Base-by-base conservation (phyloP, 2,113 vertebrate species). In the Oceanodroma tethys region DNA sequence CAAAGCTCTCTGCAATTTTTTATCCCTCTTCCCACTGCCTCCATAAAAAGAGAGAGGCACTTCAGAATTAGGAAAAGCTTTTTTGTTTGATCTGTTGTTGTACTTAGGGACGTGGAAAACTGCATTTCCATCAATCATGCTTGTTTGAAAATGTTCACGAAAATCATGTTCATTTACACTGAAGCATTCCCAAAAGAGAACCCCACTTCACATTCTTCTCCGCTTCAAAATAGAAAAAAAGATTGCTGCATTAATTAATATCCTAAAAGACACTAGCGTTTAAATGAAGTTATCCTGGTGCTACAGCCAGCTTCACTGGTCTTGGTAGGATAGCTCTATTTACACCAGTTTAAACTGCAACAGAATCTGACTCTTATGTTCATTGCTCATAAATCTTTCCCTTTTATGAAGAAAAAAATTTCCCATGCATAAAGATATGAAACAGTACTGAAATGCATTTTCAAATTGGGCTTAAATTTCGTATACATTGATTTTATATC, bases 401-500 rank as follows among this genome's bases (percentile, higher is more conserved):
- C 53, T 76, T 86, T 60, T 55, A 87, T 45, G 67, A 95, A 89
- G 42, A 56, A 36, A 63, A 88, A 95, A 82, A 6, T 71, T 78
- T 62, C 42, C 8, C 26, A 52, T 71, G 26, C 26, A 71, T 50
- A 90, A 93, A 80, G 38, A 36, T 34, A 45, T 48, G 53, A 95
- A 94, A 91, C n/a, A 79, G 59, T 92, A 62, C 48, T 53, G 19
- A 76, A 89, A 47, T 62, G 36, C 30, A 59, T 90, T 93, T 95
- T 95, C 56, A 94, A 32, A 72, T 21, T 93, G 14, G 27, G 21
- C 81, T 96, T 96, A 74, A 63, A 63, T 52, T 95, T 71, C 92
- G 13, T 52, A 86, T 58, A 74, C 18, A 92, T 92, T 36, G 21
- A 80, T 84, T 97, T 85, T 93, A 43, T 81, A 87, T 60, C 38